phyloP scores from a whole-genome alignment of 2,113 vertebrate species.

The Castor canadensis region DNA sequence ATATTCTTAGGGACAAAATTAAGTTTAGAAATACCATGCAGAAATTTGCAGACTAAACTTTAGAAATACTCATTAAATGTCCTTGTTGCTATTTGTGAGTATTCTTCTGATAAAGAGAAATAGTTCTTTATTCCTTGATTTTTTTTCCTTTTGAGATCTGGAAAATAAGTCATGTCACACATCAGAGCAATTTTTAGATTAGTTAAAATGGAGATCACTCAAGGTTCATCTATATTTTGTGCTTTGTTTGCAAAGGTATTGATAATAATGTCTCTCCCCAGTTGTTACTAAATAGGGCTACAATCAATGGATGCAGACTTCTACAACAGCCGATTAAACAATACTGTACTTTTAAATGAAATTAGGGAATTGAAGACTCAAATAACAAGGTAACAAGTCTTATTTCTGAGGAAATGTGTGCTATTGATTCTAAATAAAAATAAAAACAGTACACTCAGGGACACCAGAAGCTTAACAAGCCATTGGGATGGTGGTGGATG shows the following conservation, averaged over 20 bases:
- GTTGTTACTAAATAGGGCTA: not conserved
- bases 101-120: not conserved
- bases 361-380: conserved; percentile 39
- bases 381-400: conserved; percentile 13
- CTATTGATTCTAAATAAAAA: conserved; percentile 47
- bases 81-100: not conserved
- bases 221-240: conserved; percentile 24
- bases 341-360: conserved; percentile 12
- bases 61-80: not conserved
- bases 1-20: not conserved
- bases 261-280: conserved; percentile 4
- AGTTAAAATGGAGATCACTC: not conserved
- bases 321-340: conserved; percentile 21
- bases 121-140: not conserved
- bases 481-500: not conserved
- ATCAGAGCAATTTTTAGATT: not conserved
- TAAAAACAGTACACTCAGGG: not conserved
- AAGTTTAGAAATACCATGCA: not conserved
- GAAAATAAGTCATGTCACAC: not conserved
- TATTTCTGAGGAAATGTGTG: conserved; percentile 39
- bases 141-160: conserved; percentile 9
- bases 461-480: not conserved
- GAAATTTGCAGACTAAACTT: not conserved
- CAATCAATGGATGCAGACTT: not conserved
- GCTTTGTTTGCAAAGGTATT: not conserved